Conservation (phyloP, 2,797 vertebrate genomes). For the Galagoides demidoff region DNA sequence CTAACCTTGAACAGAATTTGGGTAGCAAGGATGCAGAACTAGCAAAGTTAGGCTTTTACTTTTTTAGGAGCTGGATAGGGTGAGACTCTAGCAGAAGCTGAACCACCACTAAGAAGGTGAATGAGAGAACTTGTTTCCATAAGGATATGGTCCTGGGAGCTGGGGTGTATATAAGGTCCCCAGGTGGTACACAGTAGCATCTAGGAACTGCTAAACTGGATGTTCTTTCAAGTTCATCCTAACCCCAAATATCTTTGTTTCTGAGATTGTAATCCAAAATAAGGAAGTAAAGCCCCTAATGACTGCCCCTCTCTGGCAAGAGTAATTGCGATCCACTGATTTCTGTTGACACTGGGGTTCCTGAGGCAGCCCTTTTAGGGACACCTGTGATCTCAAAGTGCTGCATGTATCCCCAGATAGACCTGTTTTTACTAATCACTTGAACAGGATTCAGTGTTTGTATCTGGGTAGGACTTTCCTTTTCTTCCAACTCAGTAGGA, state of each 20-base stretch:
- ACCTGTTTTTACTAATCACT: slow-evolving; percentile 19
- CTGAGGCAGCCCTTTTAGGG: neutral
- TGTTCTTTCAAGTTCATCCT: neutral
- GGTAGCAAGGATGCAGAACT: neutral
- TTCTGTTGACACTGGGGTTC: neutral
- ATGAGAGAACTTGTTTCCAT: neutral
- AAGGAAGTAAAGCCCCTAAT: neutral
- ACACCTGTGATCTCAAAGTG: neutral
- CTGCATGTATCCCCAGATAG: neutral
- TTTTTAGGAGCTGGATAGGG: neutral
- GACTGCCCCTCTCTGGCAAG: neutral
- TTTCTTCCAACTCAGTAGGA: slow-evolving; percentile 49
- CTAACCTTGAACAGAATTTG: neutral
- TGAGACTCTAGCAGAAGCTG: neutral
- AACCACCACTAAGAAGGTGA: neutral
- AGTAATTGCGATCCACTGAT: neutral
- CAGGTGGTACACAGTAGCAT: neutral
- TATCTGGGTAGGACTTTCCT: slow-evolving; percentile 45
- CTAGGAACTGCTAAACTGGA: neutral
- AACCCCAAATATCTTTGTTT: neutral
- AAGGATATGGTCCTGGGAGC: neutral
- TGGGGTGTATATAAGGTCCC: neutral
- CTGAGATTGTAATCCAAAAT: slow-evolving; percentile 17
- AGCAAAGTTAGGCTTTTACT: neutral
- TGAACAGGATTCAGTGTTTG: slow-evolving; percentile 31